Evolutionary conservation across 2,113 vertebrate genomes (phyloP), one percentile per base, ranked within the genome.

Genomic region (Seriola dumerili): DNA sequence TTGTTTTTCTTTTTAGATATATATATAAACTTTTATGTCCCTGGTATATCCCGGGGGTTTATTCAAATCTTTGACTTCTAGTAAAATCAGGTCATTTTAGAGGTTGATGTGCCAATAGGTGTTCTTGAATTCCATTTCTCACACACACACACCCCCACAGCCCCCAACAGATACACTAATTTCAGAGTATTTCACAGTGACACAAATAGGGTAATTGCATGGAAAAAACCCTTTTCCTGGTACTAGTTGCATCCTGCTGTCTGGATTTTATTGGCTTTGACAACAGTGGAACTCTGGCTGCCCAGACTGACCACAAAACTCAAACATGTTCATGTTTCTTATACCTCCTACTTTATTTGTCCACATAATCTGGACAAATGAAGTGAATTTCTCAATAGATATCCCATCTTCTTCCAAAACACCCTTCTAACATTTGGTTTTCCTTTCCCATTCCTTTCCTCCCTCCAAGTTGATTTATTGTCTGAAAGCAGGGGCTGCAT

Each of bases 331-430:
- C 4, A 19, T 62, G 11, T 57, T 58, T 78, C 38, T 66, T 55
- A 42, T 74, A 29, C 29, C 29, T 29, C 29, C 29, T 29, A 29
- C 29, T 29, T 59, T 29, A 80, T 68, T 29, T 21, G 44, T 57
- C 55, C 40, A 69, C 67, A 76, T 25, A 29, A 67, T 75, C 36
- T 50, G 11, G 9, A 55, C n/a, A 77, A 72, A 80, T 38, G 0
- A 57, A 59, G 16, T 1, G 2, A 36, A 21, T 21, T n/a, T 63
- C 16, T 63, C 21, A 25, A 54, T 14, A 42, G 23, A 62, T 16
- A 36, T 23, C 19, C 11, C n/a, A 14, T 42, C 16, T 42, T 21
- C 36, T 50, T 3, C 11, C 44, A 59, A 44, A 12, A 23, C 34
- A 58, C 23, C 42, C 8, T 46, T 61, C n/a, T 55, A 5, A 25